Evolutionary conservation across 2,113 vertebrate genomes (phyloP).

Genomic region (Otus sunia): DNA sequence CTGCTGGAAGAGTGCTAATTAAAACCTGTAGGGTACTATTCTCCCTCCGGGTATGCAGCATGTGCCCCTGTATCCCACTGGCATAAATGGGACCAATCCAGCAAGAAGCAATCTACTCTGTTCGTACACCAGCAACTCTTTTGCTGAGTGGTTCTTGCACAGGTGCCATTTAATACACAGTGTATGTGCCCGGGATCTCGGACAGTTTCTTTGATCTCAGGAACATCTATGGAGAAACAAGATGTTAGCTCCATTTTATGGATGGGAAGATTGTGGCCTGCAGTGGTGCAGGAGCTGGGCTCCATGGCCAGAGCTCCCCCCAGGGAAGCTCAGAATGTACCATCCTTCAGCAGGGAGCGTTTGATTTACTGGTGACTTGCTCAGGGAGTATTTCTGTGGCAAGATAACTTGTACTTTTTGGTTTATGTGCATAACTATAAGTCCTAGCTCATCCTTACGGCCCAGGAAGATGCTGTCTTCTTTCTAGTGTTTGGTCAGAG

Average conservation of each 20-base stretch:
- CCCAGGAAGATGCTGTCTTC: neutral
- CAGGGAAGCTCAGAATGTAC: fast-evolving
- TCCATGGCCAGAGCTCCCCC: neutral
- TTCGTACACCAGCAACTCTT: fast-evolving
- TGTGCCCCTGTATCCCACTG: neutral
- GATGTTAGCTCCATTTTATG: neutral
- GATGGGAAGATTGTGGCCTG: neutral
- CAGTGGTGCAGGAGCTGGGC: fast-evolving
- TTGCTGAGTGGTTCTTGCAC: neutral
- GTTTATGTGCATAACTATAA: fast-evolving
- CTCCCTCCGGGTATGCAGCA: neutral
- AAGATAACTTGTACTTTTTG: fast-evolving
- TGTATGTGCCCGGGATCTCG: fast-evolving
- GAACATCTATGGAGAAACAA: neutral
- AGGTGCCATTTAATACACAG: fast-evolving
- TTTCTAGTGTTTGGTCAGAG: neutral
- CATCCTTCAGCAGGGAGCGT: fast-evolving
- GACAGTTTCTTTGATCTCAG: neutral
- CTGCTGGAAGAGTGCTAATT: slow-evolving; percentile 54
- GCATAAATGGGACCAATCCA: neutral
- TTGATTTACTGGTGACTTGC: no score
- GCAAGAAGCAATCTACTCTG: neutral
- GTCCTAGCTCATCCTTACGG: fast-evolving
- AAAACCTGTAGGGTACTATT: slow-evolving; percentile 35
- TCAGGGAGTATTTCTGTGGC: neutral